Conservation (phyloP, 2,797 vertebrate species). For the Jordanella pulchra region DNA sequence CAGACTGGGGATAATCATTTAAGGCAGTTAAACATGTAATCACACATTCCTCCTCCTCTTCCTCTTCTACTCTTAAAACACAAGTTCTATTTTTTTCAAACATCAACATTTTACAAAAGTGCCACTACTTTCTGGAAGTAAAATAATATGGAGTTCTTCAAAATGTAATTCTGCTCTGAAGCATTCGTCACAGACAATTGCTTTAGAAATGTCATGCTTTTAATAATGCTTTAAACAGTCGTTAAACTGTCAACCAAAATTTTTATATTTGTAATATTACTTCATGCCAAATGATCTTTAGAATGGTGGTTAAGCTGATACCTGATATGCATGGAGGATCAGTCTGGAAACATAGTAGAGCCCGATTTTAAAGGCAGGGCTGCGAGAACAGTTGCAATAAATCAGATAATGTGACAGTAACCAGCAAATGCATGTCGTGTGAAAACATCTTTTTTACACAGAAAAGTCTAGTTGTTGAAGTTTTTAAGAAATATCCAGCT, state of each 20-base stretch:
- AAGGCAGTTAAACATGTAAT: slow-evolving; percentile 45
- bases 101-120: slow-evolving; percentile 15
- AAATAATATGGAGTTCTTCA: slow-evolving; percentile 7
- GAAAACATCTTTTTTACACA: too few relatives aligned
- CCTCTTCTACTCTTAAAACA: slow-evolving; percentile 7
- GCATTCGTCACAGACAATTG: not conserved
- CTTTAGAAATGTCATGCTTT: not conserved
- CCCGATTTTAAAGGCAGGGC: too few relatives aligned
- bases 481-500: too few relatives aligned
- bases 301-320: too few relatives aligned
- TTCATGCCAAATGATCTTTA: not conserved
- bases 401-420: too few relatives aligned
- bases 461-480: too few relatives aligned
- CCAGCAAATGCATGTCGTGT: too few relatives aligned
- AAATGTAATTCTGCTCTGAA: not conserved
- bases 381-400: too few relatives aligned
- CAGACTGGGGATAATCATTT: slow-evolving; percentile 62
- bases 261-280: not conserved
- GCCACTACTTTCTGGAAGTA: slow-evolving; percentile 8
- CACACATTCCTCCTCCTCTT: slow-evolving; percentile 23
- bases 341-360: too few relatives aligned
- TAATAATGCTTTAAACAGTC: not conserved
- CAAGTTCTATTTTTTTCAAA: slow-evolving; percentile 8
- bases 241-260: not conserved
- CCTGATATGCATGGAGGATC: too few relatives aligned